Evolutionary conservation across 2,888 invertebrate genomes (phyloP), one percentile per base, ranked within the genome.

Genomic region (Drosophila emarginata): DNA sequence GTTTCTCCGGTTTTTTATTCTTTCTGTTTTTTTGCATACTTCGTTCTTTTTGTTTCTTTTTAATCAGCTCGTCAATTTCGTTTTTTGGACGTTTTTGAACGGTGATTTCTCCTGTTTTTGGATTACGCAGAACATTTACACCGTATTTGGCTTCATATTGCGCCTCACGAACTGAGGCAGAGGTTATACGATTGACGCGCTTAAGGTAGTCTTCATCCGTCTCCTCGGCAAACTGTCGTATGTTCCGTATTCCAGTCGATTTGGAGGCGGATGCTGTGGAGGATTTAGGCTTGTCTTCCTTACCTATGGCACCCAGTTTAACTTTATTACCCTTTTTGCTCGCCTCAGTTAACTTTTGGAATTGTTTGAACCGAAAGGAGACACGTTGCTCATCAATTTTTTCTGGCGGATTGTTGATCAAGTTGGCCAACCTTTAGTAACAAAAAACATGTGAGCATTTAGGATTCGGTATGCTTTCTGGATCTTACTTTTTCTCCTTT

Each of bases 391-490:
- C 94, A 74, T 95, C 94, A 1, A 93, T 93, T 79, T 95, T 93
- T 45, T 92, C 92, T 0, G 97, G 96, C 0, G 96, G 95, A 61
- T 94, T 94, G 91, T 97, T 96, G 65, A 96, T 95, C 91, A 95
- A 95, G 37, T 93, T 93, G 89, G 94, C 94, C 79, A 96, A 91
- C 80, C 96, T 96, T 36, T 3, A 65, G 12, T 50, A 36, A 52
- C 32, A 53, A 23, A 23, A n/a, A 6, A 21, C 37, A 36, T 40
- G 36, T 53, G 12, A 39, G 7, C 7, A 18, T 4, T 4, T 12
- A 4, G 36, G 0, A 11, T 32, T 39, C 9, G 2, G 9, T 32
- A 4, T 26, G n/a, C 15, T 50, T 45, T 4, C 5, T 6, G 28
- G 12, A 12, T 39, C 89, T 85, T 93, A 96, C 96, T 93, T 94